Evolutionary conservation across 2,113 vertebrate species (phyloP), one percentile per base, ranked within the genome.

Genomic region (Ictalurus punctatus): DNA sequence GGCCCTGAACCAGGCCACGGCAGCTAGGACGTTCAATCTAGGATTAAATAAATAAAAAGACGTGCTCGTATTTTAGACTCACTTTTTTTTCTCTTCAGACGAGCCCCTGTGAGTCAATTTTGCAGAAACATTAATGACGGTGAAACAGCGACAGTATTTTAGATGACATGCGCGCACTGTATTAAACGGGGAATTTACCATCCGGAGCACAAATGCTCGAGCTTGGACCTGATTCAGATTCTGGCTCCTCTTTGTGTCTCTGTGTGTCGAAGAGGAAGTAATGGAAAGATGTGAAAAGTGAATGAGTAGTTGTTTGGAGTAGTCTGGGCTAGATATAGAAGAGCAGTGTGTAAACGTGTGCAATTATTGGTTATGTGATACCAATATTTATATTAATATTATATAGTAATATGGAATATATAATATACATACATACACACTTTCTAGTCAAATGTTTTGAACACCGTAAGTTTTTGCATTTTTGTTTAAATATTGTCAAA

Each of bases 1-100:
- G 93, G 94, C 93, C 91, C 52, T 8, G 88, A 59, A 87, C 90
- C 90, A 82, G 93, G 90, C 92, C 87, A 94, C 89, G 54, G 85
- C 67, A 48, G 76, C 87, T 40, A 76, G 40, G 54, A 84, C 56
- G 40, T 61, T 52, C 65, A 30, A 21, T 52, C 84, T 81, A 81
- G 30, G 83, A 74, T 85, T 56, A 89, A 88, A 89, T 69, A 85
- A 67, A 89, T 54, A 58, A 85, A 59, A 59, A 54, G 1, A 27
- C 12, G 23, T 21, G 40, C 34, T 61, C 69, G 27, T 52, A 61
- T 88, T 76, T 88, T 58, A 44, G 27, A 30, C 74, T 30, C 0
- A n/a, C 48, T 67, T 34, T 21, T n/a, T 21, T 58, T 27, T 73
- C n/a, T n/a, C n/a, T 83, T 34, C 67, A 37, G 13, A 13, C 6